A percentile compares a stretch with the other conserved stretches of the same genome.
These are phyloP conservation scores for Drosophila pseudoananassae DNA, from an alignment of 1,140 invertebrate species.

Conservation along the genomic window DNA sequence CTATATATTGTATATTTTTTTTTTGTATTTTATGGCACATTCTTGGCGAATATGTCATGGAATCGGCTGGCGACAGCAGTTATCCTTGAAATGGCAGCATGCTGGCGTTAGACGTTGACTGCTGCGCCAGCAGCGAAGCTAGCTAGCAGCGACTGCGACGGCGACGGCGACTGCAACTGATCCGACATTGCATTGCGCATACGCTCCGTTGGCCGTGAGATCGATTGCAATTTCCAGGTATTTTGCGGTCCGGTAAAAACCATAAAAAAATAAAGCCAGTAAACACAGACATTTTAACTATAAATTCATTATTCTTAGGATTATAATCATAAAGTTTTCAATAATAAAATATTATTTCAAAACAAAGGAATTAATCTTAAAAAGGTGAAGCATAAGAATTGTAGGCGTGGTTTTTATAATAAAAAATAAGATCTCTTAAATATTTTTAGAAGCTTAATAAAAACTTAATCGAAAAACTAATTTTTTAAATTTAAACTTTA, in stretches of 20 bases:
- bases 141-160: neutral
- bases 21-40: constrained; percentile 64
- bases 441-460: no score
- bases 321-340: neutral
- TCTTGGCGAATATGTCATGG: constrained; percentile 72
- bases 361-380: no score
- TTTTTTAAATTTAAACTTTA: no score
- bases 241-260: constrained; percentile 3
- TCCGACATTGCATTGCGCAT: constrained; percentile 61
- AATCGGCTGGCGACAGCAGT: constrained; percentile 48
- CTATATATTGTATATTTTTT: constrained; percentile 4
- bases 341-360: neutral
- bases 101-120: constrained; percentile 5
- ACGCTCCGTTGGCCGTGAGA: constrained; percentile 55
- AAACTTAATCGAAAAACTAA: no score
- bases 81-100: constrained; percentile 26
- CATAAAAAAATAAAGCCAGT: neutral
- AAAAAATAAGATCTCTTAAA: no score
- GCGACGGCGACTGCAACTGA: neutral
- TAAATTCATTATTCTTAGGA: neutral
- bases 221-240: constrained; percentile 32
- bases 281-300: neutral
- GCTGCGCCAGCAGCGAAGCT: neutral
- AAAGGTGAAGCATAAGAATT: no score
- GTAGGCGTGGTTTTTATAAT: no score